Percentiles rank a stretch among this genome's conserved stretches.
These are phyloP conservation scores for Thereva nobilitata DNA, from an alignment of 2,888 invertebrate species.

Conservation along the genomic window DNA sequence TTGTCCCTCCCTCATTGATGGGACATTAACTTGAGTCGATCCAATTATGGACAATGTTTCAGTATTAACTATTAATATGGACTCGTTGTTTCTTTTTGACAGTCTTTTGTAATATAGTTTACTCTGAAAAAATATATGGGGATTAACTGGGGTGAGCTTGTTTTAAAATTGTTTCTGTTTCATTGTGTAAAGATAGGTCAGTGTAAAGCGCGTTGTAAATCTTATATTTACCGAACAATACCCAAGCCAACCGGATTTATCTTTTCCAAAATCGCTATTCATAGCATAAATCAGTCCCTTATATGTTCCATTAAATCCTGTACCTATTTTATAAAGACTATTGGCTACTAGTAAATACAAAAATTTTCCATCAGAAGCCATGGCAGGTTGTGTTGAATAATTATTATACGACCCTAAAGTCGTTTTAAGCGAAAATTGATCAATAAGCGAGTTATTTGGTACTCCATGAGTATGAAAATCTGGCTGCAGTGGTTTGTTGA, in stretches of 20 bases:
- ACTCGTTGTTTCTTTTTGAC: constrained; percentile 59
- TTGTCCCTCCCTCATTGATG: constrained; percentile 54
- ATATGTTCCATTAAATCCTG: constrained; percentile 91
- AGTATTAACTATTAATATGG: constrained; percentile 56
- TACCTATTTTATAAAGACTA: constrained; percentile 90
- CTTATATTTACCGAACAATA: constrained; percentile 81
- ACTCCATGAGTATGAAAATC: constrained; percentile 90
- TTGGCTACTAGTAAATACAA: constrained; percentile 84
- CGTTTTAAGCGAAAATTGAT: constrained; percentile 57
- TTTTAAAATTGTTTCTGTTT: too few relatives aligned
- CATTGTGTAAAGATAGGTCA: too few relatives aligned
- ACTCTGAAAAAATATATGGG: constrained; percentile 62
- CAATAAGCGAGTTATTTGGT: constrained; percentile 73
- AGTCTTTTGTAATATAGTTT: constrained; percentile 78
- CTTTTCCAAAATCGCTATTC: constrained; percentile 81
- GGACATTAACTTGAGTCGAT: constrained; percentile 52
- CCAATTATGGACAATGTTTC: constrained; percentile 61
- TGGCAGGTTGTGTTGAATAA: constrained; percentile 61
- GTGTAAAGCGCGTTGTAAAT: too few relatives aligned
- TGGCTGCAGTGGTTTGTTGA: constrained; percentile 81
- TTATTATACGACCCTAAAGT: constrained; percentile 60
- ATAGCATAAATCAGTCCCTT: constrained; percentile 87
- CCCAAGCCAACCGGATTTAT: constrained; percentile 81
- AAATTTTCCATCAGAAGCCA: constrained; percentile 89
- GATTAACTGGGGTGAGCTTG: background rate